Evolutionary conservation across 1,140 invertebrate species (phyloP).

Genomic region (Luehdorfia chinensis): DNA sequence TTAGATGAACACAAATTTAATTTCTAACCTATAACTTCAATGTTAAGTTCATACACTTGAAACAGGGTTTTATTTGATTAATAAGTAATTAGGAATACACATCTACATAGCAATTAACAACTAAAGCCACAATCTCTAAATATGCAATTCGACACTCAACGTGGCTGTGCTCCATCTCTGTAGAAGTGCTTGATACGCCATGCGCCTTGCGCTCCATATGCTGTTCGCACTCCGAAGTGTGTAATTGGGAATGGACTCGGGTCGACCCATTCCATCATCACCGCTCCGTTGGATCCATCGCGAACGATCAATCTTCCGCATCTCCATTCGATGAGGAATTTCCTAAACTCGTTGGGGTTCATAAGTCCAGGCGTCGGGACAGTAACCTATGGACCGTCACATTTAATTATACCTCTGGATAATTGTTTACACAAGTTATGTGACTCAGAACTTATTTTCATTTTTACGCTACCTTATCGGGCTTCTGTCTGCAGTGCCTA

Average conservation of each 20-base stretch:
- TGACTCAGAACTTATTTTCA: slow-evolving; percentile 9
- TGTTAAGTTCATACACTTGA: neutral
- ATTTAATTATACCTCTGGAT: slow-evolving; percentile 24
- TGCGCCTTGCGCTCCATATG: slow-evolving; percentile 79
- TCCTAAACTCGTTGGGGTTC: slow-evolving; percentile 75
- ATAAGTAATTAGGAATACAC: neutral
- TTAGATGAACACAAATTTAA: slow-evolving; percentile 31
- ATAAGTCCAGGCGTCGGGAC: slow-evolving; percentile 77
- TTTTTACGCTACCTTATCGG: slow-evolving; percentile 78
- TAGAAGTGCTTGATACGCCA: slow-evolving; percentile 75
- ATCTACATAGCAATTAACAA: slow-evolving; percentile 44
- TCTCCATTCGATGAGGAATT: slow-evolving; percentile 79
- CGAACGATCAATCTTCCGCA: slow-evolving; percentile 76
- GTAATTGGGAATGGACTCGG: slow-evolving; percentile 78
- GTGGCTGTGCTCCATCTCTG: slow-evolving; percentile 34
- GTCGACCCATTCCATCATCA: slow-evolving; percentile 78
- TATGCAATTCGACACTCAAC: slow-evolving; percentile 52
- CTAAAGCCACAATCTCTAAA: slow-evolving; percentile 22
- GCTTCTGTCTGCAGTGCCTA: slow-evolving; percentile 79
- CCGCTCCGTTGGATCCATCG: slow-evolving; percentile 56
- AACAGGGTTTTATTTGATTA: neutral
- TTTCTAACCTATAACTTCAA: neutral
- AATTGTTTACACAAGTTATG: slow-evolving; percentile 11
- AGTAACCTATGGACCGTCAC: slow-evolving; percentile 70
- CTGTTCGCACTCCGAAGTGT: slow-evolving; percentile 80